phyloP scores from a whole-genome alignment of 2,888 invertebrate genomes.

The Camptogramma bilineatum region DNA sequence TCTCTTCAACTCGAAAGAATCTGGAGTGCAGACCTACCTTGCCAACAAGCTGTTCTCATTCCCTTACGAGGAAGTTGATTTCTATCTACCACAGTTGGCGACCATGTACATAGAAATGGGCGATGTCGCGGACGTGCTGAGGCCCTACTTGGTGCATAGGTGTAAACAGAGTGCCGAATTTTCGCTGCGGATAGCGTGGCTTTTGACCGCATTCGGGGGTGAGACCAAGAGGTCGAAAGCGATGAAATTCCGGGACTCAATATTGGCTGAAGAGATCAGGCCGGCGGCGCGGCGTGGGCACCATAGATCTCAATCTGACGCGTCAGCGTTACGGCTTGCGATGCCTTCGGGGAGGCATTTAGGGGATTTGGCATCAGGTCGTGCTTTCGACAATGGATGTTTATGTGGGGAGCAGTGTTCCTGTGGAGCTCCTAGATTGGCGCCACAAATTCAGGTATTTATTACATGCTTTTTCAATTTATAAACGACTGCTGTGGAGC shows the following conservation, averaged over 20 bases:
- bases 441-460: slow-evolving; percentile 78
- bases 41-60: slow-evolving; percentile 99
- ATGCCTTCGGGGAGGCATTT: slow-evolving; percentile 88
- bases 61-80: slow-evolving; percentile 96
- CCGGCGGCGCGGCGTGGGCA: slow-evolving; percentile 77
- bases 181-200: slow-evolving; percentile 97
- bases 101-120: slow-evolving; percentile 99
- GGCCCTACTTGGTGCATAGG: slow-evolving; percentile 80
- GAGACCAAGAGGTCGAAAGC: slow-evolving; percentile 79
- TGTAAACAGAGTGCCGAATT: slow-evolving; percentile 98
- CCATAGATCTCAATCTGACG: slow-evolving; percentile 92
- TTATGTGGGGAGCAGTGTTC: slow-evolving; percentile 93
- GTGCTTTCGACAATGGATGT: slow-evolving; percentile 99
- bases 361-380: slow-evolving; percentile 96
- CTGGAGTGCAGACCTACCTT: slow-evolving; percentile 98
- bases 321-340: slow-evolving; percentile 88
- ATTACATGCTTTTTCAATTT: background rate
- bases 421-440: slow-evolving; percentile 79
- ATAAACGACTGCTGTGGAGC: too few species aligned
- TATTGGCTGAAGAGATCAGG: slow-evolving; percentile 78
- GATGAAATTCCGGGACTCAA: slow-evolving; percentile 74
- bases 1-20: slow-evolving; percentile 98
- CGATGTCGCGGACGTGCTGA: slow-evolving; percentile 94
- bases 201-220: slow-evolving; percentile 96
- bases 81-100: slow-evolving; percentile 98